Evolutionary conservation across 1,140 invertebrate genomes (phyloP).

Genomic region (Panonychus citri): DNA sequence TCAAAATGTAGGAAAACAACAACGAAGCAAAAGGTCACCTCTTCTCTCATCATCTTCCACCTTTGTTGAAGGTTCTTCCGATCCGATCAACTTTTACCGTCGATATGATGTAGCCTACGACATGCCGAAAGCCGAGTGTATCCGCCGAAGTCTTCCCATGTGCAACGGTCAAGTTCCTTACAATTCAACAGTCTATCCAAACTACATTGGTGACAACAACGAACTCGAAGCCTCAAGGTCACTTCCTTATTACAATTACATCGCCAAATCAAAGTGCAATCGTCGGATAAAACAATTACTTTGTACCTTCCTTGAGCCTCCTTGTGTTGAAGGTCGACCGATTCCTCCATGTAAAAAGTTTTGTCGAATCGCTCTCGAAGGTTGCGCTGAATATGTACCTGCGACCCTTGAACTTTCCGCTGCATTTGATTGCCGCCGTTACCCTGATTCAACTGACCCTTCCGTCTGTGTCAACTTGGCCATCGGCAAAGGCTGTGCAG

Average conservation of each 20-base stretch:
- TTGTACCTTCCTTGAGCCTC: slow-evolving; percentile 37
- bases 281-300: slow-evolving; percentile 32
- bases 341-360: slow-evolving; percentile 36
- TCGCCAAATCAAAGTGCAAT: slow-evolving; percentile 36
- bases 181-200: slow-evolving; percentile 30
- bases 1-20: neutral
- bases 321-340: slow-evolving; percentile 33
- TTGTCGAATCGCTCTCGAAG: slow-evolving; percentile 35
- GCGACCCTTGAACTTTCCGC: slow-evolving; percentile 27
- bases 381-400: slow-evolving; percentile 33
- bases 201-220: slow-evolving; percentile 19
- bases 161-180: slow-evolving; percentile 37
- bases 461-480: slow-evolving; percentile 23
- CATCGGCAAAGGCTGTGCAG: slow-evolving; percentile 16
- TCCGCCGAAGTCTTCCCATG: slow-evolving; percentile 8
- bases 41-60: slow-evolving; percentile 2
- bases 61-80: slow-evolving; percentile 1
- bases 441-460: slow-evolving; percentile 28
- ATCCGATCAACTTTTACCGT: slow-evolving; percentile 1
- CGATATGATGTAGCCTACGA: slow-evolving; percentile 1
- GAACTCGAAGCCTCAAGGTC: slow-evolving; percentile 23
- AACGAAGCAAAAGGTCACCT: neutral
- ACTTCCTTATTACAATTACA: slow-evolving; percentile 27
- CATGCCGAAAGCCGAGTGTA: neutral
- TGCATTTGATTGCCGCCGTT: slow-evolving; percentile 33